phyloP scores from a whole-genome alignment of 2,888 invertebrate genomes.

The Heliconius sara region DNA sequence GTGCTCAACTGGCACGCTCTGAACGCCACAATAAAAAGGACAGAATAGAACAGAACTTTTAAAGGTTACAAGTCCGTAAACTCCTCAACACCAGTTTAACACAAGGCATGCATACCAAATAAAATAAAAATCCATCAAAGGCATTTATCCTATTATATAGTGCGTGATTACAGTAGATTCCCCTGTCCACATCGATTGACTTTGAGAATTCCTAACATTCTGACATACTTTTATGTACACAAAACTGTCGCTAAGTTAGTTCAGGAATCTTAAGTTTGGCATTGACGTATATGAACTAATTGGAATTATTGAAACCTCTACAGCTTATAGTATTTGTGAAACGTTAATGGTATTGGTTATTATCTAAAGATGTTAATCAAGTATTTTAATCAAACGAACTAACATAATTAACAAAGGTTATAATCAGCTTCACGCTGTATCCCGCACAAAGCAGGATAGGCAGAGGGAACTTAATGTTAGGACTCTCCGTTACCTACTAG shows the following conservation, averaged over 20 bases:
- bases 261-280: conserved; percentile 31
- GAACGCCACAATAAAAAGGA: too few species aligned
- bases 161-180: conserved; percentile 45
- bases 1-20: too few species aligned
- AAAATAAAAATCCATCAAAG: conserved; percentile 43
- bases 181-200: conserved; percentile 43
- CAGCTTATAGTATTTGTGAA: conserved; percentile 11
- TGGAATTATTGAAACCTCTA: conserved; percentile 33
- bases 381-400: background rate
- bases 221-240: conserved; percentile 36
- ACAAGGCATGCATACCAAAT: conserved; percentile 40
- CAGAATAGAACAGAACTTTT: too few species aligned
- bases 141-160: conserved; percentile 46
- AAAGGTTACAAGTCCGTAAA: background rate
- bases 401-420: background rate
- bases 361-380: background rate
- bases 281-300: conserved; percentile 38
- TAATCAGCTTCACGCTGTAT: too few species aligned
- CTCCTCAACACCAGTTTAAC: conserved; percentile 28
- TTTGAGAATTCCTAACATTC: conserved; percentile 43
- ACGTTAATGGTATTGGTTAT: background rate
- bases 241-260: conserved; percentile 37
- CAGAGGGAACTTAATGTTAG: too few species aligned
- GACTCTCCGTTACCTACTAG: too few species aligned
- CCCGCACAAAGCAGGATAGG: too few species aligned